phyloP scores from a whole-genome alignment of 2,888 invertebrate species.

The Lasioglossum zephyrum region DNA sequence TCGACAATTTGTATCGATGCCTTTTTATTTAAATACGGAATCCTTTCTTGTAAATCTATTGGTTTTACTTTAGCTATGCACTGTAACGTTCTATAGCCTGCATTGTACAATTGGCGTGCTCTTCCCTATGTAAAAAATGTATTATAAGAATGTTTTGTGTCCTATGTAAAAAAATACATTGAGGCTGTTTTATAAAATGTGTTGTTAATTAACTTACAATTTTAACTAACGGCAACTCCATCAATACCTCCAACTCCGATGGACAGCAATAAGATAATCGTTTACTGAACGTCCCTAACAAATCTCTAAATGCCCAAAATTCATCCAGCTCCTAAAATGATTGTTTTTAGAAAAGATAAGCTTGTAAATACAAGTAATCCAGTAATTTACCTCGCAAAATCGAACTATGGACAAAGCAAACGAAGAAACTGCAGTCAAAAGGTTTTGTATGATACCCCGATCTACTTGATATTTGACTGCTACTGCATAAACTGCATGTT shows the following conservation, averaged over 20 bases:
- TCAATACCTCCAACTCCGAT: slow-evolving; percentile 91
- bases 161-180: not conserved
- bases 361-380: not conserved
- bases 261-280: slow-evolving; percentile 93
- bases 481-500: slow-evolving; percentile 88
- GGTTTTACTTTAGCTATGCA: slow-evolving; percentile 91
- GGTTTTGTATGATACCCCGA: slow-evolving; percentile 92
- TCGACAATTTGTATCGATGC: slow-evolving; percentile 93
- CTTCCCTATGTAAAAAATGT: slow-evolving; percentile 87
- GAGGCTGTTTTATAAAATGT: not conserved
- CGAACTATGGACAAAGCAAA: slow-evolving; percentile 91
- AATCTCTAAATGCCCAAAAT: slow-evolving; percentile 92
- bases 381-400: slow-evolving; percentile 88
- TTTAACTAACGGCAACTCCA: slow-evolving; percentile 96
- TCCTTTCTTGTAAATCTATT: slow-evolving; percentile 86
- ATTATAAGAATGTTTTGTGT: no score
- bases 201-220: slow-evolving; percentile 85
- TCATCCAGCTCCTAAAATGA: slow-evolving; percentile 87
- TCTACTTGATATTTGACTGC: slow-evolving; percentile 90
- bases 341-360: slow-evolving; percentile 1
- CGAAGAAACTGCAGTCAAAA: slow-evolving; percentile 89
- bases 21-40: slow-evolving; percentile 90
- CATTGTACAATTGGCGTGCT: slow-evolving; percentile 92
- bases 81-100: slow-evolving; percentile 92
- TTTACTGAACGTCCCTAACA: slow-evolving; percentile 90